Evolutionary conservation across 2,888 invertebrate genomes (phyloP).

Genomic region (Calliphora vomitoria): DNA sequence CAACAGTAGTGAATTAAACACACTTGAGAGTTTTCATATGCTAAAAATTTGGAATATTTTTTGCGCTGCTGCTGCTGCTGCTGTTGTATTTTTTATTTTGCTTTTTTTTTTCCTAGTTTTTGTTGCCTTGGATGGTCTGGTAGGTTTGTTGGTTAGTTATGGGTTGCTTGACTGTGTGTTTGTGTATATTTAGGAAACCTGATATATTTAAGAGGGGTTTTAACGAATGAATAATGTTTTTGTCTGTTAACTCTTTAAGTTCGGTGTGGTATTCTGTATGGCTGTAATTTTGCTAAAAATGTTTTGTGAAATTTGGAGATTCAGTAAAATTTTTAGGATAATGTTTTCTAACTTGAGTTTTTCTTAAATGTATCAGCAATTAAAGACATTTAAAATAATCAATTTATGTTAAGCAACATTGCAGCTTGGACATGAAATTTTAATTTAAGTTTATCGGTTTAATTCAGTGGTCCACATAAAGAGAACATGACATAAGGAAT

Average conservation of each 20-base stretch:
- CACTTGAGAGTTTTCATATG: conserved; percentile 38
- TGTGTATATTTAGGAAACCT: not conserved
- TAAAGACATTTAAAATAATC: no score
- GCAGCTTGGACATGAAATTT: no score
- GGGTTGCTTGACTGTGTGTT: conserved; percentile 3
- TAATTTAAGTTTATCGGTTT: no score
- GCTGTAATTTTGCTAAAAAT: no score
- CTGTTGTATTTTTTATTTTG: not conserved
- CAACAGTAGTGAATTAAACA: conserved; percentile 22
- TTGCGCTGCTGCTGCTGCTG: not conserved
- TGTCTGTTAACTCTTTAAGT: not conserved
- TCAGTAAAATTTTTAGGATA: no score
- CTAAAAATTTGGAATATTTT: not conserved
- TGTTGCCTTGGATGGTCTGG: conserved; percentile 36
- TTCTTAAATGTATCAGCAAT: no score
- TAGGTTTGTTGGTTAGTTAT: conserved; percentile 25
- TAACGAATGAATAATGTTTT: not conserved
- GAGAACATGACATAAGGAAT: no score
- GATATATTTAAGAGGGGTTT: conserved; percentile 14
- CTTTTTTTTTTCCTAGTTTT: not conserved
- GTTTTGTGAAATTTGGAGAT: no score
- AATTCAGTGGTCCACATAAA: no score
- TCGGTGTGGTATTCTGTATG: no score
- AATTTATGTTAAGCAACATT: no score
- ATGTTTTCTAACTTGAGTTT: no score